These are phyloP conservation scores for Vanessa tameamea DNA, from an alignment of 1,140 invertebrate species.

Conservation along the genomic window DNA sequence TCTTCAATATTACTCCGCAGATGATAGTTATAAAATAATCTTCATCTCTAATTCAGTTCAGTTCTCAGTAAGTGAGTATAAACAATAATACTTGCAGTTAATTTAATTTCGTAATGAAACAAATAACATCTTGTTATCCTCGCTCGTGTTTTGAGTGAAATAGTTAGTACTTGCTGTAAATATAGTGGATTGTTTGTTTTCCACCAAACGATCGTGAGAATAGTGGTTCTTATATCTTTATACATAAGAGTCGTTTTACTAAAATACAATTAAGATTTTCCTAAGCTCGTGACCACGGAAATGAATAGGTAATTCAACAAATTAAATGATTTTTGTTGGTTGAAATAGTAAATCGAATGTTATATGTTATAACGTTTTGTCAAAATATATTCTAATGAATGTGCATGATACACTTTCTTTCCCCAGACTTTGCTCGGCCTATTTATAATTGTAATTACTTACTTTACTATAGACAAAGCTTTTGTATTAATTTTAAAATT, in stretches of 20 bases:
- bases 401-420: too few species aligned
- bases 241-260: not conserved
- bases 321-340: not conserved
- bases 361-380: conserved; percentile 1
- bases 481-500: too few species aligned
- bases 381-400: not conserved
- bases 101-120: conserved; percentile 3
- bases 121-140: conserved; percentile 12
- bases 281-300: not conserved
- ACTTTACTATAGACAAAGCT: too few species aligned
- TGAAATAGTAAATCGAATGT: not conserved
- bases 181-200: not conserved
- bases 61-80: not conserved
- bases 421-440: too few species aligned
- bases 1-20: too few species aligned
- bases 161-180: conserved; percentile 7
- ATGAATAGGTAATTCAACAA: not conserved
- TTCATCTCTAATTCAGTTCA: too few species aligned
- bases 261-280: not conserved
- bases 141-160: conserved; percentile 2
- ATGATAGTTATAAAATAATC: too few species aligned
- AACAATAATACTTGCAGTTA: conserved; percentile 7
- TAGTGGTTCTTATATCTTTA: not conserved
- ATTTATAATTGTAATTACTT: too few species aligned
- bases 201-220: not conserved